Percentiles rank a stretch among this genome's conserved stretches.
These are phyloP conservation scores for Cottoperca gobio DNA, from an alignment of 2,797 vertebrate species.

Conservation along the genomic window DNA sequence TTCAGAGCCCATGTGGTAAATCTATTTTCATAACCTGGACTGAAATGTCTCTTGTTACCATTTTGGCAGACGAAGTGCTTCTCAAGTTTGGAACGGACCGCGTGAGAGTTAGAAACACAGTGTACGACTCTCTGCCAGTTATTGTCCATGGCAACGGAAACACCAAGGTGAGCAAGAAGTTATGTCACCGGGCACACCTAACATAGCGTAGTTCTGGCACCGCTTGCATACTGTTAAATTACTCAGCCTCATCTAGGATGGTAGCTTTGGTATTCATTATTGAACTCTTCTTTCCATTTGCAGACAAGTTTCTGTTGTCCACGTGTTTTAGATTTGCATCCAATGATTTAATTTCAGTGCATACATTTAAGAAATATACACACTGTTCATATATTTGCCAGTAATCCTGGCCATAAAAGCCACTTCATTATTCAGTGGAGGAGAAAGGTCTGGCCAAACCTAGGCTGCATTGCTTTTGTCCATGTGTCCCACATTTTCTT, in stretches of 20 bases:
- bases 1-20: constrained; percentile 25
- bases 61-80: constrained; percentile 92
- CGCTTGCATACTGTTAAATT: constrained; percentile 26
- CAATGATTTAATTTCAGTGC: constrained; percentile 10
- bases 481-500: constrained; percentile 27
- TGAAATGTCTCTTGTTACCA: constrained; percentile 48
- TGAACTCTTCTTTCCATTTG: constrained; percentile 27
- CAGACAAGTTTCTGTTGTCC: constrained; percentile 3
- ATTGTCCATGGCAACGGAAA: constrained; percentile 94
- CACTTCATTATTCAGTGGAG: constrained; percentile 51
- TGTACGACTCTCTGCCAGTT: constrained; percentile 91
- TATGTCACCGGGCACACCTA: not conserved
- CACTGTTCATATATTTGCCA: constrained; percentile 24
- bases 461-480: constrained; percentile 7
- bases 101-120: constrained; percentile 92
- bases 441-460: constrained; percentile 29
- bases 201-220: not conserved
- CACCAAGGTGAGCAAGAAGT: constrained; percentile 91
- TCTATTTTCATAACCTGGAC: constrained; percentile 48
- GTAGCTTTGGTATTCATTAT: constrained; percentile 7
- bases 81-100: constrained; percentile 93
- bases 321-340: constrained; percentile 10
- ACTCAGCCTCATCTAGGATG: constrained; percentile 4
- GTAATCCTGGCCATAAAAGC: not conserved
- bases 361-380: constrained; percentile 19